Percentiles rank a stretch among this genome's conserved stretches.
These are phyloP conservation scores for Calameuta pallipes DNA, from an alignment of 2,888 invertebrate species.

Conservation along the genomic window DNA sequence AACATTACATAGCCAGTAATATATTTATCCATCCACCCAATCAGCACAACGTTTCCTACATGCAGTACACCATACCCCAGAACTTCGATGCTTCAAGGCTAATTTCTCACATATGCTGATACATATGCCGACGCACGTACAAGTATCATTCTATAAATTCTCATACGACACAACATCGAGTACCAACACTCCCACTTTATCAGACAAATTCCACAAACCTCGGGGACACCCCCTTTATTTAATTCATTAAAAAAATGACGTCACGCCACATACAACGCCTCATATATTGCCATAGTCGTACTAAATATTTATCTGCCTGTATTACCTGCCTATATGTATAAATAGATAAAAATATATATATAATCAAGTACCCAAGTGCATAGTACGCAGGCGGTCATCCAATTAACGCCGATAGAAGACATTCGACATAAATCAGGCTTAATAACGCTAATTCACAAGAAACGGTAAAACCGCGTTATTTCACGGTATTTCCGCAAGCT, in stretches of 20 bases:
- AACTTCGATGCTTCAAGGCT: background rate
- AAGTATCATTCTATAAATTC: background rate
- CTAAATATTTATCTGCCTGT: background rate
- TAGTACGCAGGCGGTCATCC: constrained; percentile 2
- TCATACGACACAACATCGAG: background rate
- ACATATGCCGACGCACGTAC: background rate
- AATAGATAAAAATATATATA: background rate
- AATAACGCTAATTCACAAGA: constrained; percentile 22
- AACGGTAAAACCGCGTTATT: background rate
- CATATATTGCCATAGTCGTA: background rate
- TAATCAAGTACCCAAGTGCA: background rate
- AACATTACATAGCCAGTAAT: background rate
- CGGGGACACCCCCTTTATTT: background rate
- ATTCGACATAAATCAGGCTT: constrained; percentile 26
- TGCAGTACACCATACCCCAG: background rate
- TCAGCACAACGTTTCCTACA: background rate
- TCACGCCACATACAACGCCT: background rate
- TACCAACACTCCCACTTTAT: background rate
- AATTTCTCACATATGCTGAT: background rate
- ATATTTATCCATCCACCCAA: background rate
- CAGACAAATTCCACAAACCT: background rate
- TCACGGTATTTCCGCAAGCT: background rate
- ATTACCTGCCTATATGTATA: background rate
- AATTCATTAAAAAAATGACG: background rate
- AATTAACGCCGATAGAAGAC: constrained; percentile 26